Conservation (phyloP, 2,113 vertebrate species). For the Podarcis cretensis region DNA sequence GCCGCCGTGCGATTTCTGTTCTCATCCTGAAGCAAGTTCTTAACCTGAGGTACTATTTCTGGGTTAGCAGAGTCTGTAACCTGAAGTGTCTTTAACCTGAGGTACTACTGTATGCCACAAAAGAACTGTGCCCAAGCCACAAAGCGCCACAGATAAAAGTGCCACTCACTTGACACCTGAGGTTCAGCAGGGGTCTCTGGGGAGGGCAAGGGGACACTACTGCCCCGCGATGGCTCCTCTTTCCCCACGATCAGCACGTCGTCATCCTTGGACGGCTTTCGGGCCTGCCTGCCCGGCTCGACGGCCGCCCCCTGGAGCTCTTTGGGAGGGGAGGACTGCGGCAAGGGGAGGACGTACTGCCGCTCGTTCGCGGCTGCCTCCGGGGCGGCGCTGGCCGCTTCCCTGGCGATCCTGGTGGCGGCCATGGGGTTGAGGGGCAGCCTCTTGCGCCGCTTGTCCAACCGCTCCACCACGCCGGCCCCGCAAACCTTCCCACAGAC, state of each 20-base stretch:
- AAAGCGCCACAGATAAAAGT: background rate
- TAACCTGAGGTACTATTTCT: too few species aligned
- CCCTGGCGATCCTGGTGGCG: background rate
- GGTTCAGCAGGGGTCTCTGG: background rate
- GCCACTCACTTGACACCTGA: background rate
- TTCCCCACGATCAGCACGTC: background rate
- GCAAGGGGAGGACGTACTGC: background rate
- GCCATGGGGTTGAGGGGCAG: background rate
- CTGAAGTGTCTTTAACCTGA: too few species aligned
- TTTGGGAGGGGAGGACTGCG: background rate
- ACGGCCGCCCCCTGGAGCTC: background rate
- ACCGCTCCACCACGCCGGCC: background rate
- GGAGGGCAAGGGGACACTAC: background rate
- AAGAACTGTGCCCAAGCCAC: background rate
- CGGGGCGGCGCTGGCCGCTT: background rate
- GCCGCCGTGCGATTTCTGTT: too few species aligned
- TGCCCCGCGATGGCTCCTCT: background rate
- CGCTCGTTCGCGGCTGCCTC: background rate
- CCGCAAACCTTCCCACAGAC: background rate
- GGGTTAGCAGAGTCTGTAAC: too few species aligned
- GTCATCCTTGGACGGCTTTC: background rate
- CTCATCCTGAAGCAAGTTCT: too few species aligned
- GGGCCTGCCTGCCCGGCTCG: fast-evolving
- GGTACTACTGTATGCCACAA: background rate
- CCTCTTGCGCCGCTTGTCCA: background rate